These are phyloP conservation scores for Psittacula derbiana DNA, from an alignment of 2,797 vertebrate genomes.

Conservation along the genomic window DNA sequence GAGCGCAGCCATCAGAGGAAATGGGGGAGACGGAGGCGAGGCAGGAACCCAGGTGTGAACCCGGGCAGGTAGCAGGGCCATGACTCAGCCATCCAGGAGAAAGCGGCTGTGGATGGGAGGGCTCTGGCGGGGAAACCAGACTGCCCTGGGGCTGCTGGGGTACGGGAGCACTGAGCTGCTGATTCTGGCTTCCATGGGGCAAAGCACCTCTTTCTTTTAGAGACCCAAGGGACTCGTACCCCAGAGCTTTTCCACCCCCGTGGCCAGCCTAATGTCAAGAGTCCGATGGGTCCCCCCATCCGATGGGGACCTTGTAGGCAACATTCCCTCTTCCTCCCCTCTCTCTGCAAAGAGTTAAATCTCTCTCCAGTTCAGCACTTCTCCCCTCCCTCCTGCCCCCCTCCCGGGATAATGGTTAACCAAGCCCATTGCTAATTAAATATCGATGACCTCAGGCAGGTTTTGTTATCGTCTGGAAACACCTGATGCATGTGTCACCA, in stretches of 20 bases:
- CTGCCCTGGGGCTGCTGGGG: background rate
- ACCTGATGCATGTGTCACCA: conserved; percentile 70
- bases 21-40: background rate
- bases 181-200: background rate
- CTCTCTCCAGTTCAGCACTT: background rate
- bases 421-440: conserved; percentile 63
- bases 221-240: accelerated
- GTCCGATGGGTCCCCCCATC: background rate
- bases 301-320: background rate
- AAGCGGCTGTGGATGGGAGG: accelerated
- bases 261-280: background rate
- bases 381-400: conserved; percentile 12
- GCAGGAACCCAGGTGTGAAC: conserved; percentile 13
- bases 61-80: background rate
- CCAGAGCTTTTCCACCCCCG: background rate
- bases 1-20: conserved; percentile 7
- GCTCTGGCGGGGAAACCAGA: background rate
- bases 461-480: conserved; percentile 66
- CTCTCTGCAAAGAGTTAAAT: conserved; percentile 55
- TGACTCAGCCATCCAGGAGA: conserved; percentile 31
- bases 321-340: background rate
- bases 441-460: conserved; percentile 66
- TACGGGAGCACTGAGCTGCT: background rate
- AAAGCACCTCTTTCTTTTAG: background rate
- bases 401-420: conserved; percentile 64